Evolutionary conservation across 1,140 invertebrate species (phyloP), one percentile per base, ranked within the genome.

Genomic region (Elysia chlorotica): DNA sequence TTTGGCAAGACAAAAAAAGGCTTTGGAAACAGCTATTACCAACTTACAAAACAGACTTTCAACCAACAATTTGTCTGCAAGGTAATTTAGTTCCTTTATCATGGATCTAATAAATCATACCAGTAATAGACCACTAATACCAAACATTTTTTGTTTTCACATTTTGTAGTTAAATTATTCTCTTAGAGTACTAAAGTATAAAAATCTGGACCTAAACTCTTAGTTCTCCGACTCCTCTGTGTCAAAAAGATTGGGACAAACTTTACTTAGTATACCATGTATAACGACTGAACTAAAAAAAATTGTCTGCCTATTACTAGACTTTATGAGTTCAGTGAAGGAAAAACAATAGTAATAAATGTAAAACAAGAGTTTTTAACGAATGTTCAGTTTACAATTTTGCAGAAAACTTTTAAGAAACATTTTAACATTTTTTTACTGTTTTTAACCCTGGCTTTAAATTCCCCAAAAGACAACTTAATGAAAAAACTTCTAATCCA

Each of bases 41-140:
- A 82, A 82, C 76, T 73, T 82, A n/a, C 81, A 85, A 68, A 82
- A 79, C 61, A 74, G 82, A 19, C 73, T 85, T 17, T 72, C 75
- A 48, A 59, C 61, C 14, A 74, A 80, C 68, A 79, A 80, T 14
- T 65, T 83, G 17, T 79, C 80, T 4, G 76, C 48, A 62, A 36
- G 61, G 61, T 66, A 25, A 23, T 30, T 17, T 28, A 2, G 41
- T 10, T 4, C 33, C 25, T 59, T 17, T 59, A 48, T 48, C n/a
- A 48, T 48, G 10, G 41, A 48, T 10, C 10, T 14, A 48, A 48
- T 48, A 14, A 14, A 48, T 48, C 10, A n/a, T 48, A 14, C 41
- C 10, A n/a, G 10, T n/a, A 48, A 48, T n/a, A n/a, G 41, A 14
- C 10, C n/a, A n/a, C 41, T 14, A 48, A 48, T 10, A n/a, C n/a